Conservation (phyloP, 2,888 invertebrate genomes). For the Neoscelio sp. region DNA sequence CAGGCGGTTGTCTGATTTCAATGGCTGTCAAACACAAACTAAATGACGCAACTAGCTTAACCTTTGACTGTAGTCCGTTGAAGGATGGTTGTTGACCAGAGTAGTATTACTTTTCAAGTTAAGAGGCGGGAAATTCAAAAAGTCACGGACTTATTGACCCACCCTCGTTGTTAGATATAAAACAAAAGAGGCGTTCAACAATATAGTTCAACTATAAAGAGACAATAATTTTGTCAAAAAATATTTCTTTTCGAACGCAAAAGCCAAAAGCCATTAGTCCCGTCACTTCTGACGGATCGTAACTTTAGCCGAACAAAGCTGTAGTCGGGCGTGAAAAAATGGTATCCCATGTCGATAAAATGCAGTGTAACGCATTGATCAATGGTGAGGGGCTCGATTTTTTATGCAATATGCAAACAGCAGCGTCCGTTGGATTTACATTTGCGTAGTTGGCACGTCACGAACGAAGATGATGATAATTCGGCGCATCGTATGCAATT, state of each 20-base stretch:
- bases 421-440: constrained; percentile 3
- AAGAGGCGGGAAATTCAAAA: no score
- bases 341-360: not conserved
- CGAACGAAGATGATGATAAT: constrained; percentile 17
- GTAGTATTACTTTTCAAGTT: no score
- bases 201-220: no score
- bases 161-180: no score
- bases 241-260: not conserved
- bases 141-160: no score
- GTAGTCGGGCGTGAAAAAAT: not conserved
- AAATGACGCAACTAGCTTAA: no score
- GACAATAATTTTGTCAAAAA: no score
- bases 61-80: no score
- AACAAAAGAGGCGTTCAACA: no score
- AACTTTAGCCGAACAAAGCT: not conserved
- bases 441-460: not conserved
- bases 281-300: not conserved
- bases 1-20: no score
- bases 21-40: no score
- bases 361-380: not conserved
- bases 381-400: not conserved
- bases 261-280: not conserved
- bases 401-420: constrained; percentile 6
- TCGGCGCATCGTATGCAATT: constrained; percentile 20
- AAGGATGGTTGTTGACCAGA: no score